Percentiles rank a stretch among this genome's conserved stretches.
These are phyloP conservation scores for Phyllostomus hastatus DNA, from an alignment of 2,113 vertebrate genomes.

Conservation along the genomic window DNA sequence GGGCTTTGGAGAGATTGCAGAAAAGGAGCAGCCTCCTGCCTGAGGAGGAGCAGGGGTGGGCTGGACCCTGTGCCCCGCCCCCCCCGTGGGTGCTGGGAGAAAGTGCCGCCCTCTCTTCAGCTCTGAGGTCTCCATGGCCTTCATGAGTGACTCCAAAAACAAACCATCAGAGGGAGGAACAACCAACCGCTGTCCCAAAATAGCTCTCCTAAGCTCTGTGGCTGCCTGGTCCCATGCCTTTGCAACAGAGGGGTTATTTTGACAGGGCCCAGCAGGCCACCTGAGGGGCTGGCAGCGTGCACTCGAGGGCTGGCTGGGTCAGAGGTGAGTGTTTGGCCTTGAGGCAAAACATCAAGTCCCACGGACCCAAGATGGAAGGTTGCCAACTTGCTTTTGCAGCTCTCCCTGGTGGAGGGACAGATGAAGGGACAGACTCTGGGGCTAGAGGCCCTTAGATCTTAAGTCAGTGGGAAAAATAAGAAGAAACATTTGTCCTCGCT, in stretches of 20 bases:
- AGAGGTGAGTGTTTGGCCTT: background rate
- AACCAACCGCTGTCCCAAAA: conserved; percentile 60
- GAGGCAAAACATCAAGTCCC: no score
- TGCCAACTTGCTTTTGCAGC: background rate
- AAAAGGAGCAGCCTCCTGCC: background rate
- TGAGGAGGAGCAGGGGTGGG: background rate
- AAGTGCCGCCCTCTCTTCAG: background rate
- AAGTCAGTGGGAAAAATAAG: background rate
- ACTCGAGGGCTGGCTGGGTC: background rate
- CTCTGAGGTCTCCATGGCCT: conserved; percentile 16
- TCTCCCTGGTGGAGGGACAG: background rate
- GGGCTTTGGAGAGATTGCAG: background rate
- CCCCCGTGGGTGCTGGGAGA: rapidly evolving
- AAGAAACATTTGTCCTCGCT: rapidly evolving
- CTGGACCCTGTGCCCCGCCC: background rate
- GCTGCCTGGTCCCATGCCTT: rapidly evolving
- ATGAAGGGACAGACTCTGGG: background rate
- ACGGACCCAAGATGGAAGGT: background rate
- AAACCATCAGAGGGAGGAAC: conserved; percentile 49
- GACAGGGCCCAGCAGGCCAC: background rate
- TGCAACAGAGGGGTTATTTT: background rate
- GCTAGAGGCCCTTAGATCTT: background rate
- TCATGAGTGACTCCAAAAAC: conserved; percentile 62
- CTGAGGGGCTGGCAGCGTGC: background rate
- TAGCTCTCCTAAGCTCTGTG: conserved; percentile 10